Evolutionary conservation across 2,797 vertebrate genomes (phyloP), one percentile per base, ranked within the genome.

Genomic region (Monodelphis domestica): DNA sequence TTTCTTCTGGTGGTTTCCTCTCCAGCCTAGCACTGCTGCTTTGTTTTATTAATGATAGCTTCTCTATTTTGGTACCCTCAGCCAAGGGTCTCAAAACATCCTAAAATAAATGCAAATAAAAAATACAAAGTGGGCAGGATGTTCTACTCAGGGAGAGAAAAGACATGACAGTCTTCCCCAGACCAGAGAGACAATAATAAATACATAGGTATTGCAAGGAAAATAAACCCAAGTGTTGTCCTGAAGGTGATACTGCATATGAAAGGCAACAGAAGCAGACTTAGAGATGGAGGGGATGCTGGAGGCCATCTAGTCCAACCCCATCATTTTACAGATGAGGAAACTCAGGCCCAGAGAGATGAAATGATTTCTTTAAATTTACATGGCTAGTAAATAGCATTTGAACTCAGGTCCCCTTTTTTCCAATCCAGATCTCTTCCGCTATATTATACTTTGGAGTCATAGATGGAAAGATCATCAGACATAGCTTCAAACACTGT

Each of bases 1-100:
- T 92, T 94, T 59, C 70, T 95, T 91, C 52, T 52, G 63, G 56
- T 15, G 57, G 93, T 28, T 93, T 33, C 54, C 94, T 92, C 57
- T 93, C 93, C 91, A 96, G 57, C 88, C 91, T 93, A 93, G 90
- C 54, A 11, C n/a, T 29, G 70, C 94, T 92, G 96, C 92, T 93
- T 52, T 91, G 88, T 95, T 91, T 87, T 88, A 50, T 53, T 4
- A 88, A 59, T 52, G 94, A 94, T 63, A 92, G 84, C 90, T 95
- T 96, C 91, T 84, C 89, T 93, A 93, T 89, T 95, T 56, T 91
- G 93, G 91, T 91, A 90, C 51, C 45, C 87, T 54, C 89, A 17
- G 45, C 56, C 50, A 89, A 93, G 92, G 87, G 54, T 91, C 84
- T 97, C 94, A 29, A 45, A 50, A 54, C 50, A 2, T 12, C 15